Base-by-base conservation (phyloP, 2,888 invertebrate species). In the Prosopocoilus inquinatus region DNA sequence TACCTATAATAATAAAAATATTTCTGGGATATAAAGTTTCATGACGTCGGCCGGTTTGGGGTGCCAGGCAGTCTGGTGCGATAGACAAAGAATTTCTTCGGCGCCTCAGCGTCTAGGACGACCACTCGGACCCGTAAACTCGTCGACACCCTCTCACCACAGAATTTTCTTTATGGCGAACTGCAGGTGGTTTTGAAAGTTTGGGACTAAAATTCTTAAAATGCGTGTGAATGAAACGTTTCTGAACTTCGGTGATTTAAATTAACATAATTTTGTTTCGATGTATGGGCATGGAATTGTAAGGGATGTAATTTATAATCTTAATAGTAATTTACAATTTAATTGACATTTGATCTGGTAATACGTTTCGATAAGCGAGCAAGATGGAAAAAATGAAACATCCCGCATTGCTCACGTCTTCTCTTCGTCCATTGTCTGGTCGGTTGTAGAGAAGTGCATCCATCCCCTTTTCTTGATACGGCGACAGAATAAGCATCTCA, bases 81-180 rank as follows among this genome's bases (percentile, higher is more conserved):
- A 48, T n/a, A 43, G 43, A 43, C 55, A 57, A 51, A 53, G 43
- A 56, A 32, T 46, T 55, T 36, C 46, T 49, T 62, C 64, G 67
- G 67, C 66, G 68, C 68, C 68, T 62, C 56, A 55, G 47, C 54
- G 68, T 68, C 68, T 68, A 44, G 61, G 47, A 55, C 53, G 51
- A 44, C 52, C 44, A 45, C 45, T 57, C 57, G 55, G 59, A 51
- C 59, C 55, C 53, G 59, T 59, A 58, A 52, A 53, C 47, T 47
- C 12, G 47, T 43, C 41, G 36, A 36, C 55, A 53, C 58, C 55
- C 59, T 57, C 58, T 61, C 59, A 41, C 46, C 59, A 41, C 46
- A 53, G 50, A 57, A 51, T 56, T 57, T 60, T 53, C 58, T 57
- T 56, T 57, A 50, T 51, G 43, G 12, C 51, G 34, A 47, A 45